A percentile compares a stretch with the other conserved stretches of the same genome.
Conservation (phyloP, 2,888 invertebrate species). For the Lasioglossum pauxillum region DNA sequence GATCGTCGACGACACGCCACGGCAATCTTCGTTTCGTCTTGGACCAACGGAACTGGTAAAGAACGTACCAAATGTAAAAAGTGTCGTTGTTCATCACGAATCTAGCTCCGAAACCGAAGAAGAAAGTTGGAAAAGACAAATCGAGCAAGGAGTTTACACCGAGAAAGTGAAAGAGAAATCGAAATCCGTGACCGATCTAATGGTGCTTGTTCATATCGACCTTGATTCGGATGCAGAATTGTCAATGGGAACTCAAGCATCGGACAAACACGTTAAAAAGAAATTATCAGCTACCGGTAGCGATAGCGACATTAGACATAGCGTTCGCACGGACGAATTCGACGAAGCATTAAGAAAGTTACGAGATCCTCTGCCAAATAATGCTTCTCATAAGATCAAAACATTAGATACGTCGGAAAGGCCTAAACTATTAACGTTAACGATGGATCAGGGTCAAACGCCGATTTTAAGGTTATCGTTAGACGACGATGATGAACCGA, state of each 20-base stretch:
- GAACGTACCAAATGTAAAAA: constrained; percentile 70
- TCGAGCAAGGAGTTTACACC: constrained; percentile 87
- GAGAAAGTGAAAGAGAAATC: constrained; percentile 89
- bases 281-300: constrained; percentile 85
- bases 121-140: constrained; percentile 87
- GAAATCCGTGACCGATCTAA: constrained; percentile 88
- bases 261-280: constrained; percentile 76
- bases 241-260: constrained; percentile 83
- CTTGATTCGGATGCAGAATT: constrained; percentile 87
- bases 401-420: constrained; percentile 67
- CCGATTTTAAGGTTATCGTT: constrained; percentile 80
- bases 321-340: constrained; percentile 85
- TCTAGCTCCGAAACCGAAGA: constrained; percentile 88
- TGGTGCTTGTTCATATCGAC: constrained; percentile 89
- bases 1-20: constrained; percentile 72
- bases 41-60: constrained; percentile 80
- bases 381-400: constrained; percentile 67
- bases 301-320: constrained; percentile 86
- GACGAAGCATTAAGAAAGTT: constrained; percentile 85
- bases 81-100: constrained; percentile 72
- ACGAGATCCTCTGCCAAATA: constrained; percentile 62
- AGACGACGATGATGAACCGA: constrained; percentile 50
- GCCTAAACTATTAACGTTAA: constrained; percentile 76
- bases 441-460: constrained; percentile 72
- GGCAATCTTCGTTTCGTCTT: constrained; percentile 78